phyloP scores from a whole-genome alignment of 2,113 vertebrate species.

The Crypturellus undulatus region DNA sequence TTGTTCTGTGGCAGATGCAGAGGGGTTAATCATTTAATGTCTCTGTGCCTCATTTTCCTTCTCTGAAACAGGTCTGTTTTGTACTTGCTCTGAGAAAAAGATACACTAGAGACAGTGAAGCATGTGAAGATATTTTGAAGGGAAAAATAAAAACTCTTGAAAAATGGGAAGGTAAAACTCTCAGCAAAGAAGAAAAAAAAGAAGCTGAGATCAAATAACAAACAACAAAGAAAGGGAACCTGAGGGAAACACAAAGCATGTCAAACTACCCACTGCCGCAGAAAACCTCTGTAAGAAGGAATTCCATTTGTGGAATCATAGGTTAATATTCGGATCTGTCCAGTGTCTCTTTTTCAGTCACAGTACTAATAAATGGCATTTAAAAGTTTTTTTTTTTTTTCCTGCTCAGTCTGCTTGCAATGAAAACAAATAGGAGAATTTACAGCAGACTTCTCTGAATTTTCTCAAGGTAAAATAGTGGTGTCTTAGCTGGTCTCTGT shows the following conservation, averaged over 20 bases:
- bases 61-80: background rate
- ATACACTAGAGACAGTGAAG: background rate
- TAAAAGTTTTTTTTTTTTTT: background rate
- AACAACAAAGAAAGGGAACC: background rate
- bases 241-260: background rate
- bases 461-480: background rate
- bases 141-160: background rate
- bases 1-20: background rate
- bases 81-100: background rate
- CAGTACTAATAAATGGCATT: background rate
- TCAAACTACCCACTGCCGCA: background rate
- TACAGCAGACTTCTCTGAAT: background rate
- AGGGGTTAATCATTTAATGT: constrained; percentile 2
- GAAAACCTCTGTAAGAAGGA: background rate
- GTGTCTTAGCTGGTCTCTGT: background rate
- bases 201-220: background rate
- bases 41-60: background rate
- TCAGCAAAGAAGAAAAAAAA: background rate
- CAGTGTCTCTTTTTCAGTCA: background rate
- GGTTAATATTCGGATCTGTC: background rate
- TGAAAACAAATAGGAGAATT: background rate
- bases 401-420: background rate
- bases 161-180: background rate
- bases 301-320: background rate
- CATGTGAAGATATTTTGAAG: background rate